Evolutionary conservation across 2,888 invertebrate genomes (phyloP).

Genomic region (Campoplex nolae): DNA sequence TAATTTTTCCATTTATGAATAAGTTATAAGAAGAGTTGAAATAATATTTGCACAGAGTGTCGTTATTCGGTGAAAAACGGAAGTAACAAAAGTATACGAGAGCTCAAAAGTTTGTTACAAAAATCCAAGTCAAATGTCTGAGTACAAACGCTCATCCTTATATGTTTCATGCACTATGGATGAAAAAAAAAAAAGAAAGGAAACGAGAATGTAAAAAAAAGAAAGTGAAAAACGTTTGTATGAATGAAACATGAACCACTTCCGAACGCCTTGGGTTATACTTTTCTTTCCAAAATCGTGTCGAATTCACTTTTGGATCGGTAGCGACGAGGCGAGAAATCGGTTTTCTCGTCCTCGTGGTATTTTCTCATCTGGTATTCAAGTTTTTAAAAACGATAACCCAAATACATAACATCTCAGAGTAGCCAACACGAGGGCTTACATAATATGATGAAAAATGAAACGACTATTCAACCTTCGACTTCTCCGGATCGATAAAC

Average conservation of each 20-base stretch:
- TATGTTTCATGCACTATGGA: neutral
- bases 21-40: neutral
- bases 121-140: neutral
- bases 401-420: neutral
- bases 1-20: no score
- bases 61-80: neutral
- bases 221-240: constrained; percentile 67
- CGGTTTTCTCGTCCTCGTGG: constrained; percentile 39
- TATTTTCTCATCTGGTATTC: constrained; percentile 31
- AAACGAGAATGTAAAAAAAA: neutral
- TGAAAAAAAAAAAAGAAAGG: neutral
- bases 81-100: neutral
- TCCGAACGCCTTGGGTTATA: neutral
- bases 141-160: neutral
- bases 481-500: neutral
- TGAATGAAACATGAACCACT: constrained; percentile 77
- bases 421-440: neutral
- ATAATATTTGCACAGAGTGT: neutral
- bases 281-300: constrained; percentile 3
- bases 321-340: constrained; percentile 61
- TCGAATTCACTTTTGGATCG: constrained; percentile 62
- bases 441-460: constrained; percentile 3
- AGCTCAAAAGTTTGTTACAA: neutral
- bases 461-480: constrained; percentile 9
- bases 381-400: constrained; percentile 54